These are phyloP conservation scores for Hormiphora californensis DNA, from an alignment of 37 sponge, comb jelly and placozoan genomes.

Conservation along the genomic window DNA sequence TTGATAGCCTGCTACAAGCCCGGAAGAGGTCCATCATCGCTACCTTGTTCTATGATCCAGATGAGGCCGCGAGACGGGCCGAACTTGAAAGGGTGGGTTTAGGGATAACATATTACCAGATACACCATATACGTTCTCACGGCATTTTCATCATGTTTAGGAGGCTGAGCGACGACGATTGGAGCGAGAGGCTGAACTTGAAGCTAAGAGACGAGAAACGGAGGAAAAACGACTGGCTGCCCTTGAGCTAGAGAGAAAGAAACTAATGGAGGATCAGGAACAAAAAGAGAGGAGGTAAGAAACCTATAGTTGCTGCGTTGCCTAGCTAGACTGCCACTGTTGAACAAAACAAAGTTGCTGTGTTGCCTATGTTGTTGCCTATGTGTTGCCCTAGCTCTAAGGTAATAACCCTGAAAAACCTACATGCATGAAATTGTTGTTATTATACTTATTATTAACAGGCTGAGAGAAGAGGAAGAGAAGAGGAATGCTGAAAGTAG, in stretches of 20 bases:
- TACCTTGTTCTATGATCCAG: not conserved
- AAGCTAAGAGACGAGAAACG: not conserved
- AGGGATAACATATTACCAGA: too few relatives aligned
- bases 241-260: not conserved
- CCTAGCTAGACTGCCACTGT: too few relatives aligned
- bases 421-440: too few relatives aligned
- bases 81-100: too few relatives aligned
- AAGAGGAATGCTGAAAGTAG: not conserved
- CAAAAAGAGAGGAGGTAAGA: constrained; percentile 3
- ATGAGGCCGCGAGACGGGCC: not conserved
- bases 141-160: not conserved
- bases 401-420: too few relatives aligned
- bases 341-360: too few relatives aligned
- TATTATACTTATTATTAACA: not conserved
- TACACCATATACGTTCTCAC: too few relatives aligned
- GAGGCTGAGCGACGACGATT: not conserved
- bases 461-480: not conserved
- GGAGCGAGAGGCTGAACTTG: not conserved
- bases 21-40: not conserved
- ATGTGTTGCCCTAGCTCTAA: too few relatives aligned
- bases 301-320: too few relatives aligned
- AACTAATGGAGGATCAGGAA: not conserved
- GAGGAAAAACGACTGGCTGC: not conserved
- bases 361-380: too few relatives aligned
- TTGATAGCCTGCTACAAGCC: constrained; percentile 3